Conservation (phyloP, 1,140 invertebrate species). For the Anthonomus grandis region DNA sequence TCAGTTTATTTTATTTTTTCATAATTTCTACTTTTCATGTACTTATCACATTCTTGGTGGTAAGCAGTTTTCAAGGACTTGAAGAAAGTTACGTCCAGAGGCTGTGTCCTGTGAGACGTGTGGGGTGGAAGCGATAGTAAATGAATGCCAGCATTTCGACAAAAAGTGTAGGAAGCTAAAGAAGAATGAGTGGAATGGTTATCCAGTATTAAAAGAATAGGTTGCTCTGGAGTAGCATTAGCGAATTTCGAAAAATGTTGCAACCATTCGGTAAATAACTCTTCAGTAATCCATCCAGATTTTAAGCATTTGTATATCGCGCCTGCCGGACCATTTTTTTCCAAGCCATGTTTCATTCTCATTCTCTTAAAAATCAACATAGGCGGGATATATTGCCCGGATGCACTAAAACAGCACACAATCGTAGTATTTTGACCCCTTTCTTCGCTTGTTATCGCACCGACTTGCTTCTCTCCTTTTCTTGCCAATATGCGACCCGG, state of each 20-base stretch:
- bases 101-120: constrained; percentile 23
- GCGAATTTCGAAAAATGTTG: constrained; percentile 42
- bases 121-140: constrained; percentile 28
- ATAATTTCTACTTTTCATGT: no score
- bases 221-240: constrained; percentile 38
- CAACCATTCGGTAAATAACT: constrained; percentile 21
- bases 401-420: constrained; percentile 27
- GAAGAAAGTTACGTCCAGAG: constrained; percentile 28
- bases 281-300: constrained; percentile 14
- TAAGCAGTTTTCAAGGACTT: constrained; percentile 12
- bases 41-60: constrained; percentile 23
- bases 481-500: constrained; percentile 27
- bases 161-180: constrained; percentile 4
- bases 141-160: constrained; percentile 27
- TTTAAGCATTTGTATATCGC: constrained; percentile 9
- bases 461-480: constrained; percentile 44
- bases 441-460: constrained; percentile 37
- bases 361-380: constrained; percentile 49
- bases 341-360: constrained; percentile 20
- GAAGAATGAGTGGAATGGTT: constrained; percentile 24
- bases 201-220: constrained; percentile 40
- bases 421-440: constrained; percentile 35
- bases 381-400: constrained; percentile 27
- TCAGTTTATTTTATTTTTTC: no score
- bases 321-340: not conserved